Base-by-base conservation (phyloP, 2,888 invertebrate species). In the Hartigia nigra region DNA sequence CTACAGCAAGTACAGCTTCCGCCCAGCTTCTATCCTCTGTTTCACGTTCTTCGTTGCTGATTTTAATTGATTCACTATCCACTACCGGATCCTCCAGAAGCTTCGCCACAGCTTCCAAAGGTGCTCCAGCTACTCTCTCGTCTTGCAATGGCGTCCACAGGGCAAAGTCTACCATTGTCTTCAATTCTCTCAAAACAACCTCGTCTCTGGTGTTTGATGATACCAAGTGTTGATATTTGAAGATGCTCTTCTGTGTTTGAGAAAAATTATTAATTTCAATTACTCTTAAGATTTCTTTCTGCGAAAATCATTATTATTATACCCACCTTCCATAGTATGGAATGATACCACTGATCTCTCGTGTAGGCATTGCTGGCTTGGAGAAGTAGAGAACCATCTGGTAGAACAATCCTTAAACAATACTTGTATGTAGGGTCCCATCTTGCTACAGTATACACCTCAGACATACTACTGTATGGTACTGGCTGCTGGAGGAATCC, bases 331-430 rank as follows among this genome's bases (percentile, higher is more conserved):
- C 96, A 96, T 81, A 95, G 92, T 86, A 96, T 95, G 77, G 96
- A 96, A 90, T 96, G 95, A 84, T 95, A 94, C 96, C 96, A 96
- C 91, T 96, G 96, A 93, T 96, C 96, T 90, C 96, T 92, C n/a
- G 95, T 94, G 88, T 96, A 96, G 74, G 95, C 94, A 89, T 96
- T 96, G 87, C 94, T 95, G 69, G 96, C 95, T 95, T 96, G 94
- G 75, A 94, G 91, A 35, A 96, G 92, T 69, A 96, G 92, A 31
- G 96, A 96, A 79, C 96, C 96, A 86, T 96, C 95, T 1, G 95
- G 94, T 90, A 96, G 93, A 55, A 96, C 95, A 86, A 96, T 95
- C 83, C 96, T 93, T 81, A 96, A 93, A 90, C 96, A 96, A 91
- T 95, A 96, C 89, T 96, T 96, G 86, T 96, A 95, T n/a, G 95